These are phyloP conservation scores for Tuberolachnus salignus DNA, from an alignment of 2,888 invertebrate species.

Conservation along the genomic window DNA sequence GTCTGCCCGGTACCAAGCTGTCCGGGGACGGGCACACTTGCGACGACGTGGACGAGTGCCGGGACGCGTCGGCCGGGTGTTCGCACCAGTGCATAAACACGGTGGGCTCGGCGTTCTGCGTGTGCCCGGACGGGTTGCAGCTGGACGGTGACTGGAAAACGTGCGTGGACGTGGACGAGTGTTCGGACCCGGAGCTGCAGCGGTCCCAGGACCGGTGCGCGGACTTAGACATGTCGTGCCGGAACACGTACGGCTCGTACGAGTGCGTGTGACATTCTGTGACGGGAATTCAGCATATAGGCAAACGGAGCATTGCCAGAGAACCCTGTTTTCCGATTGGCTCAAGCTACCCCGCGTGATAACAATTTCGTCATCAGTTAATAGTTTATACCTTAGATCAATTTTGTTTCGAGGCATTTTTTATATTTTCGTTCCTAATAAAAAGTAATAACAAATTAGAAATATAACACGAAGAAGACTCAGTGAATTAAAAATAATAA, in stretches of 20 bases:
- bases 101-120: constrained; percentile 63
- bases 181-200: constrained; percentile 63
- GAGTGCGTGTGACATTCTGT: constrained; percentile 61
- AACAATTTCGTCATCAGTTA: too few species aligned
- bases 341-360: too few species aligned
- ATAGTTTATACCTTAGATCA: too few species aligned
- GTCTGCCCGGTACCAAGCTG: constrained; percentile 68
- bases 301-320: too few species aligned
- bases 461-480: too few species aligned
- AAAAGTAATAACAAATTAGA: too few species aligned
- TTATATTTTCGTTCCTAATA: too few species aligned
- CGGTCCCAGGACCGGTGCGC: constrained; percentile 63
- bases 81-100: constrained; percentile 69
- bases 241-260: constrained; percentile 59
- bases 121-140: constrained; percentile 58
- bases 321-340: neutral
- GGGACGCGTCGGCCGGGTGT: constrained; percentile 65
- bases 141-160: constrained; percentile 59
- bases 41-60: constrained; percentile 67
- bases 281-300: too few species aligned
- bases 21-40: constrained; percentile 68
- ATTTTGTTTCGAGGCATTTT: too few species aligned
- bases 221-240: constrained; percentile 61
- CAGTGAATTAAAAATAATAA: too few species aligned
- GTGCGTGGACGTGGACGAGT: constrained; percentile 63